Conservation (phyloP, 2,113 vertebrate genomes). For the Galbula dea region DNA sequence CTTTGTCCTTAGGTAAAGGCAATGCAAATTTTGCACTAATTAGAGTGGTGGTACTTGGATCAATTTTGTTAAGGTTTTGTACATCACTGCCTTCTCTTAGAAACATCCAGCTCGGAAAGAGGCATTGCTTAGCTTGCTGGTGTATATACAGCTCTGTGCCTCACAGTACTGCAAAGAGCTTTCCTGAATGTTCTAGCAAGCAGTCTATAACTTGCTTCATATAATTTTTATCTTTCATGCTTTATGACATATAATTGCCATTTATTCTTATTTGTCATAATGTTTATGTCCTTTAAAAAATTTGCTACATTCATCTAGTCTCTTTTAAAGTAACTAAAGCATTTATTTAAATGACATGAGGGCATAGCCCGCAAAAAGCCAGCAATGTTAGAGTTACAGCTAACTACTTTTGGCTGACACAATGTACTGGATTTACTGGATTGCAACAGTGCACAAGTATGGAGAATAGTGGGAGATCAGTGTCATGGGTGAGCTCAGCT, state of each 20-base stretch:
- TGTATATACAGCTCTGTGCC: neutral
- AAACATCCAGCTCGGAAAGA: neutral
- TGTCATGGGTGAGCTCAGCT: fast-evolving
- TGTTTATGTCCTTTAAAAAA: neutral
- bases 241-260: neutral
- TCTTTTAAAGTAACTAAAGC: neutral
- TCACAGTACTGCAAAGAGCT: neutral
- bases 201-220: neutral
- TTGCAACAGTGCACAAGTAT: neutral
- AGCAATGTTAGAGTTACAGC: neutral
- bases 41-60: neutral
- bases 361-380: neutral
- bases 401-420: neutral
- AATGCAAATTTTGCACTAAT: neutral
- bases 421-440: neutral
- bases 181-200: neutral
- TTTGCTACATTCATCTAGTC: neutral
- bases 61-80: neutral
- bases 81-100: neutral
- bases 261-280: neutral
- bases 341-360: neutral
- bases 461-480: neutral
- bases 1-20: neutral
- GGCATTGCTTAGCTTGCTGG: neutral
- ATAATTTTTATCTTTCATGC: neutral